Conservation (phyloP, 2,113 vertebrate genomes). For the Colossoma macropomum region DNA sequence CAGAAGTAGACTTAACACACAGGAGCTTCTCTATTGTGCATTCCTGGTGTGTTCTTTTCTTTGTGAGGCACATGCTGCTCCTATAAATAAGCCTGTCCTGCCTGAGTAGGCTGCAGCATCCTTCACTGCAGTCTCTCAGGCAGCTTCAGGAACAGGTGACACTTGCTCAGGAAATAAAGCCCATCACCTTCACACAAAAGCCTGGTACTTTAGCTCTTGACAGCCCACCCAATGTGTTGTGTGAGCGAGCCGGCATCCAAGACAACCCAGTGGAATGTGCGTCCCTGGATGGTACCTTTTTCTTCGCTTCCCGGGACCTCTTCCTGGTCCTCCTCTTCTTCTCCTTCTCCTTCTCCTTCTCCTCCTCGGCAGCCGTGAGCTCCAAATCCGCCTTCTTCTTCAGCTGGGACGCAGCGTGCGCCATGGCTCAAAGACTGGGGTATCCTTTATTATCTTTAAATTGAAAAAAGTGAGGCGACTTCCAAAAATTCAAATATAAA, state of each 20-base stretch:
- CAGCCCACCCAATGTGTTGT: slow-evolving; percentile 25
- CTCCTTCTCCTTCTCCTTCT: slow-evolving; percentile 89
- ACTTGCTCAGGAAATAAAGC: background rate
- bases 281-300: slow-evolving; percentile 87
- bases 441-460: slow-evolving; percentile 72
- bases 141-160: slow-evolving; percentile 38
- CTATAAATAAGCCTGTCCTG: slow-evolving; percentile 45
- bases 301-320: slow-evolving; percentile 89
- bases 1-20: background rate
- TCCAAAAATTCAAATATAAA: background rate
- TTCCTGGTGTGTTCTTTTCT: background rate
- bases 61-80: slow-evolving; percentile 44
- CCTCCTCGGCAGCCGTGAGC: slow-evolving; percentile 89
- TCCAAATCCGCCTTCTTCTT: slow-evolving; percentile 98
- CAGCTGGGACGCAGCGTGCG: slow-evolving; percentile 96
- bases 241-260: slow-evolving; percentile 20
- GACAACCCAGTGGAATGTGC: slow-evolving; percentile 33
- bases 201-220: background rate
- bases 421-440: slow-evolving; percentile 81
- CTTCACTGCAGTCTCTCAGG: slow-evolving; percentile 42
- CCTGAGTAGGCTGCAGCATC: slow-evolving; percentile 36
- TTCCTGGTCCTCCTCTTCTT: slow-evolving; percentile 84
- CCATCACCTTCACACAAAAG: slow-evolving; percentile 29
- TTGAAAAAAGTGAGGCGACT: slow-evolving; percentile 29
- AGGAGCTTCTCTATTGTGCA: background rate